These are phyloP conservation scores for Micropoecilia bifurca DNA, from an alignment of 2,797 vertebrate genomes.

Conservation along the genomic window DNA sequence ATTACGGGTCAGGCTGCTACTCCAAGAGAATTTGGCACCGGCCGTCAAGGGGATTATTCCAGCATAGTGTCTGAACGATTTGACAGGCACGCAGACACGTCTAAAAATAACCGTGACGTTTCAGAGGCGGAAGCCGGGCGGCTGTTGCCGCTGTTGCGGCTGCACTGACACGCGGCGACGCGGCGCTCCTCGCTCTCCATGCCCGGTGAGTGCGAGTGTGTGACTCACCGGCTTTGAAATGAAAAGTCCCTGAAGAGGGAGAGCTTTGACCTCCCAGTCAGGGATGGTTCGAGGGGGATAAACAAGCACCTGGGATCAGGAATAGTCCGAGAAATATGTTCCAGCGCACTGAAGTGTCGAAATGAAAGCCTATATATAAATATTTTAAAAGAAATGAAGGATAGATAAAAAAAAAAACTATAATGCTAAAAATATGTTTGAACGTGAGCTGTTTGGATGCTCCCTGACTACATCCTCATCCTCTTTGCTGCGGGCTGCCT, in stretches of 20 bases:
- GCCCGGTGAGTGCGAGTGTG: constrained; percentile 39
- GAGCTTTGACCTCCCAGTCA: constrained; percentile 35
- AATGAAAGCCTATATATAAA: neutral
- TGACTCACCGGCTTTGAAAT: constrained; percentile 58
- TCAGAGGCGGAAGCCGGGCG: constrained; percentile 44
- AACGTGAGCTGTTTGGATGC: neutral
- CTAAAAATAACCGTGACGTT: constrained; percentile 78
- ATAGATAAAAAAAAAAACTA: neutral
- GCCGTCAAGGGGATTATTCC: constrained; percentile 63
- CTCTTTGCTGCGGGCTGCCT: neutral
- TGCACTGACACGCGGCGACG: constrained; percentile 11
- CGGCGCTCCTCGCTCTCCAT: constrained; percentile 22
- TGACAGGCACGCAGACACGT: constrained; percentile 65
- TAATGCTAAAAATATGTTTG: neutral
- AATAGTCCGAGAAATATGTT: neutral
- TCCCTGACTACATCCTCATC: neutral
- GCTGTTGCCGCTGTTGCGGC: constrained; percentile 12
- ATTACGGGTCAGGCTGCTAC: constrained; percentile 63
- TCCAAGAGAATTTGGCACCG: constrained; percentile 59
- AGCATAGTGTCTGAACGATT: constrained; percentile 71
- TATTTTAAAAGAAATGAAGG: neutral
- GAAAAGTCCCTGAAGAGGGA: constrained; percentile 26
- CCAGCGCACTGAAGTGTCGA: neutral
- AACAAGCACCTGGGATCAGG: neutral
- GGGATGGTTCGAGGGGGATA: constrained; percentile 5